Base-by-base conservation (phyloP, 2,113 vertebrate species). In the Platycercus adscitus region DNA sequence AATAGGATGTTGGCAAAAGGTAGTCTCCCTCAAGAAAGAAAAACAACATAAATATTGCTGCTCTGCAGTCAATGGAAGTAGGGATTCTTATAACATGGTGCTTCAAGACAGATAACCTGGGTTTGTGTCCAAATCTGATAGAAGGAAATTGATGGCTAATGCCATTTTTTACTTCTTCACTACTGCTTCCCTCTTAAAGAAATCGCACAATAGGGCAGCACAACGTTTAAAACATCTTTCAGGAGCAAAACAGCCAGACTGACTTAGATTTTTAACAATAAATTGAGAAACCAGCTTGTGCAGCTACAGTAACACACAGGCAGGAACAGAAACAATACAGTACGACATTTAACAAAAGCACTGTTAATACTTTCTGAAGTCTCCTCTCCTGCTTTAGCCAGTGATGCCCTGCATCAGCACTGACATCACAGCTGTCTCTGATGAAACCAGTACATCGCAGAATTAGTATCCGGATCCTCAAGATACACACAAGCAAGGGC, bases 381-480 rank as follows among this genome's bases (percentile, higher is more conserved):
- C 6, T 17, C 10, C 39, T 72, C 10, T 71, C 7, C 37, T 35
- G 25, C 24, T 66, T 31, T 25, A 72, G 47, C 15, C 52, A 50
- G 63, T 2, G 6, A 68, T 28, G 28, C 17, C 43, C 11, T 13
- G 14, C 3, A 2, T 20, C 70, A 70, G 49, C 76, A 24, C 10
- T 23, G 58, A 53, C 3, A 3, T 17, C 63, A 43, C 25, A 6
- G 8, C 50, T 20, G 24, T 17, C 29, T 28, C 46, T 55, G 19
- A 2, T 1, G 1, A 29, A 2, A 14, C 11, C 64, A 52, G 9
- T 3, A 7, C 3, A 9, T 0, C 0, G 2, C 41, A 50, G 58
- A 5, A 70, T 18, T 7, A 28, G 26, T 39, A 52, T 17, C 11
- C 2, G 20, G 19, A 58, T 24, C 24, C 10, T 4, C 37, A 11